Conservation (phyloP, 1,140 invertebrate genomes). For the Brachionus calyciflorus region DNA sequence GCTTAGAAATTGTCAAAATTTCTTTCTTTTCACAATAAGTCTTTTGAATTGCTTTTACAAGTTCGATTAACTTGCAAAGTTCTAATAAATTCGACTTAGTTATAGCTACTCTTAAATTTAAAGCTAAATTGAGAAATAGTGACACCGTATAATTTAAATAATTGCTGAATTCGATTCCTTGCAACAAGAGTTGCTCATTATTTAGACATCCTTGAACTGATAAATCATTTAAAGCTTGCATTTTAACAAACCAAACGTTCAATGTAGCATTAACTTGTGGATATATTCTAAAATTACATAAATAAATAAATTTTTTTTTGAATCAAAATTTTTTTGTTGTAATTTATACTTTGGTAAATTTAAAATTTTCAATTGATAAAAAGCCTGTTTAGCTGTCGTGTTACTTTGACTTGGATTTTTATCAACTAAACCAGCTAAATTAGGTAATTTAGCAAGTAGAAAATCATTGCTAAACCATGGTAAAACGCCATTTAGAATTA, state of each 20-base stretch:
- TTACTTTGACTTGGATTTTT: slow-evolving; percentile 62
- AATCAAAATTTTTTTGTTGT: not conserved
- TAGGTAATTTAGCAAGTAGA: slow-evolving; percentile 66
- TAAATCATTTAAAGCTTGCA: slow-evolving; percentile 7
- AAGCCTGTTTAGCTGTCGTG: slow-evolving; percentile 63
- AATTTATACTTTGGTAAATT: slow-evolving; percentile 62
- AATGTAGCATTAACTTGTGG: not conserved
- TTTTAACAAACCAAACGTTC: slow-evolving; percentile 22
- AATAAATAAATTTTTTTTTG: not conserved
- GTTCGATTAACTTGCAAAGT: slow-evolving; percentile 76
- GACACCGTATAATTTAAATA: slow-evolving; percentile 63
- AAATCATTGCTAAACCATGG: slow-evolving; percentile 77
- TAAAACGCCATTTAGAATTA: slow-evolving; percentile 71
- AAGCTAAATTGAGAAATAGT: slow-evolving; percentile 76
- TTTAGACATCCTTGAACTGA: not conserved
- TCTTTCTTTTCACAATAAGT: slow-evolving; percentile 66
- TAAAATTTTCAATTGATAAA: slow-evolving; percentile 65
- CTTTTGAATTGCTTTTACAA: slow-evolving; percentile 72
- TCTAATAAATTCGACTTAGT: slow-evolving; percentile 72
- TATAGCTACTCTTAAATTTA: slow-evolving; percentile 71
- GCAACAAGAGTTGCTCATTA: not conserved
- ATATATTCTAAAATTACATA: not conserved
- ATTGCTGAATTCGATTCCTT: slow-evolving; percentile 65
- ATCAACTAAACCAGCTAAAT: slow-evolving; percentile 65
- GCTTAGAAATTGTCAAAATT: slow-evolving; percentile 64